Evolutionary conservation across 2,888 invertebrate species (phyloP), one percentile per base, ranked within the genome.

Genomic region (Dryobota labecula): DNA sequence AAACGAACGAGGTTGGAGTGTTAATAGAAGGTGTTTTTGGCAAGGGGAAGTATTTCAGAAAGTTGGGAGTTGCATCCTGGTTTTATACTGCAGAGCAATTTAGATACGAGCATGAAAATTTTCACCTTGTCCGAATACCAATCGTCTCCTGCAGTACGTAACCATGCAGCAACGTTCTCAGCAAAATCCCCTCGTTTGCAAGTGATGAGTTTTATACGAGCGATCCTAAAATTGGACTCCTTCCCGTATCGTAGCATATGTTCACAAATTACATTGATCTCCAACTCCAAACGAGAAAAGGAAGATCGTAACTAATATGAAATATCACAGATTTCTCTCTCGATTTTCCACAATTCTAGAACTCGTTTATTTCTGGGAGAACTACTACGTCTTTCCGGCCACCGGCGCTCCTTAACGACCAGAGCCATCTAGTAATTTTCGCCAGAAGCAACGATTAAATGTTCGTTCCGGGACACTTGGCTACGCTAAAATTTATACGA

Each of bases 401-500:
- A 73, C 68, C 66, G 49, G 70, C 65, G 72, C 54, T 78, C 68
- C 84, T 78, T 85, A 86, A 85, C 83, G 86, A 85, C 86, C 54
- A 86, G 45, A 70, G 84, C 83, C 85, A 85, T 86, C 85, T 85
- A 85, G 86, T 83, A 85, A 84, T 69, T 84, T 76, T 81, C 57
- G 65, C 83, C 73, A 64, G 76, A 76, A 79, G 80, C 76, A 36
- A 81, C 81, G 78, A 78, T 83, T 79, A 85, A 85, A 85, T 73
- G 78, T 65, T 76, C 76, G 63, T 72, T 77, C 64, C 43, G 18
- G 67, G 80, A 80, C 68, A 83, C 83, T 79, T 79, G 69, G 75
- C 69, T 69, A 66, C 75, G 80, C 57, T 83, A 73, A 86, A 88
- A 87, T 88, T 86, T 86, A 88, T 85, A 83, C 73, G 82, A 82